Evolutionary conservation across 2,113 vertebrate genomes (phyloP).

Genomic region (Sinocyclocheilus maitianheensis): DNA sequence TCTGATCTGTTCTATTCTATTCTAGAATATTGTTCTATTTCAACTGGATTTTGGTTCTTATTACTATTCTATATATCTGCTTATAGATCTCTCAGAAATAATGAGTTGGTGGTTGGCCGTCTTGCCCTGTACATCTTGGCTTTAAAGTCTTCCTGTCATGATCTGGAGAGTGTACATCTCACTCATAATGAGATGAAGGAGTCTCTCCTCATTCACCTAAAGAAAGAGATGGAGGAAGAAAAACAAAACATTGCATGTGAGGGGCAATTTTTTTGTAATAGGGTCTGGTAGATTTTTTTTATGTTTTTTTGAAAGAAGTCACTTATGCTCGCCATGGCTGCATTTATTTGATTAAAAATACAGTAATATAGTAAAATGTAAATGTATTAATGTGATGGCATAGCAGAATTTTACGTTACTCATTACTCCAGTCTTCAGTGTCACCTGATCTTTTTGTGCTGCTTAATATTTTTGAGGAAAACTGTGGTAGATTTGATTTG

Average conservation of each 20-base stretch:
- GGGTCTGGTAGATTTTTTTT: not conserved
- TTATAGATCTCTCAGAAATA: constrained; percentile 54
- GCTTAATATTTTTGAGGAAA: not conserved
- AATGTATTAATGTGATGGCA: not conserved
- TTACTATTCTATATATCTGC: not conserved
- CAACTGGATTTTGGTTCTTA: not conserved
- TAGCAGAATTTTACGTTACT: not conserved
- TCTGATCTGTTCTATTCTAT: not conserved
- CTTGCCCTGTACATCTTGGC: constrained; percentile 85
- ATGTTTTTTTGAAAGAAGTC: too few species aligned
- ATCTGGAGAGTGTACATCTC: constrained; percentile 62
- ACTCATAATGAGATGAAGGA: constrained; percentile 53
- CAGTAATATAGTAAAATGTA: not conserved
- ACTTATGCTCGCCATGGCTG: not conserved
- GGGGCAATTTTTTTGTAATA: not conserved
- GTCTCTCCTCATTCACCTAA: constrained; percentile 79
- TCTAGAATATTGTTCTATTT: not conserved
- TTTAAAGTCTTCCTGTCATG: constrained; percentile 82
- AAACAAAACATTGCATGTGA: constrained; percentile 61
- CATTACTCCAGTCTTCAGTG: not conserved
- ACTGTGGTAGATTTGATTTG: not conserved
- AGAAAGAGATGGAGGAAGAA: constrained; percentile 81
- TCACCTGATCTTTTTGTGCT: not conserved
- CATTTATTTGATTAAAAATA: not conserved
- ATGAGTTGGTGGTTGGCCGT: constrained; percentile 71